Evolutionary conservation across 2,888 invertebrate species (phyloP), one percentile per base, ranked within the genome.

Genomic region (Artemia sp.): DNA sequence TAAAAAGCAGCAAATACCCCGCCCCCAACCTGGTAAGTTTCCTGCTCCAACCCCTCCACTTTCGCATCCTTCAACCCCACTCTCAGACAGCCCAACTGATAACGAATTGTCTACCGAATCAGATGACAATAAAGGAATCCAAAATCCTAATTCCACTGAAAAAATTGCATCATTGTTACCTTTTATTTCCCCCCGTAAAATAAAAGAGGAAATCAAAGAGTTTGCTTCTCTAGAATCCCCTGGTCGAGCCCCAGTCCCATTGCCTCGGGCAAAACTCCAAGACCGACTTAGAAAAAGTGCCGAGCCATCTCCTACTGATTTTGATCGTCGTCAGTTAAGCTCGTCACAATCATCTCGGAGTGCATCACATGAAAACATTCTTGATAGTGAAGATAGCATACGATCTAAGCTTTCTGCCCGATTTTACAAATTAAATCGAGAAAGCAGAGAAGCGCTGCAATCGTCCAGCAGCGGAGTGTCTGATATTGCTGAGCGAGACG

Each of bases 301-400:
- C 68, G 24, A 64, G 67, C 67, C 14, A 58, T 19, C 52, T 67
- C 68, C 68, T 19, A 19, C 24, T 24, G 64, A 58, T 24, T 58
- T 58, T 58, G 64, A 58, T 58, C 64, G 64, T 10, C 10, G 64
- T 67, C n/a, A 11, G 14, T 51, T n/a, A 10, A n/a, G 69, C 50
- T 52, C 51, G 51, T 70, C 70, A 11, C 71, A 69, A 53, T 79
- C 90, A 68, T 87, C 89, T 1, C 82, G 91, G 69, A 90, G 90
- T 76, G 85, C 86, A 76, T 90, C 90, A 69, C 90, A 90, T 77
- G 91, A 91, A 77, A 82, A 68, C 51, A 70, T 70, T 10, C 70
- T 72, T 71, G 72, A 70, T 70, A 72, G 53, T 89, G 66, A 85
- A 86, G 73, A 83, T 84, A 75, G 80, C 82, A 12, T 78, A 79